Base-by-base conservation (phyloP, 1,140 invertebrate genomes). In the Globodera rostochiensis region DNA sequence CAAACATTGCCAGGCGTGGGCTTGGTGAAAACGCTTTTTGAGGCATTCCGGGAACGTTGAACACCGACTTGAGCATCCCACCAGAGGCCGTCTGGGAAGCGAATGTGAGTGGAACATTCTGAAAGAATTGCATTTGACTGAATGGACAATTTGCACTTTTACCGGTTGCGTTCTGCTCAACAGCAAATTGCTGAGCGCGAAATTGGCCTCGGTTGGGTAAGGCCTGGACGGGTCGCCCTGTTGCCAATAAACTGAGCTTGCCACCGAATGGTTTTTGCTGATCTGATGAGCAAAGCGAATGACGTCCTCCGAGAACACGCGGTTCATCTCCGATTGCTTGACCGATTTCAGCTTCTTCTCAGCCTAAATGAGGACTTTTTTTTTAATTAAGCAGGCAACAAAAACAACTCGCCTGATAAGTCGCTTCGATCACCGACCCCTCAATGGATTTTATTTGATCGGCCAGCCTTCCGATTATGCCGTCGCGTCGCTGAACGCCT, bases 311-410 rank as follows among this genome's bases (percentile, higher is more conserved):
- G 80, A 81, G 66, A 81, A 84, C 15, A 85, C 79, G 60, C 74
- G 67, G 47, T 86, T 85, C 25, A 53, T 85, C 46, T 87, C 83
- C 45, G 84, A 86, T 11, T 79, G 49, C 57, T 87, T 77, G 21
- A 87, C 70, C 4, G 83, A 83, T 36, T 84, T 79, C n/a, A 86
- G 53, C 66, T 87, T 86, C 21, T 83, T 79, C 50, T 86, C 70
- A 13, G 84, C 85, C 83, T 84, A 70, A 77, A 36, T 21, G 19
- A 1, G 25, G 25, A 53, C 53, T 9, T 11, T 5, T 46, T 84
- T 64, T 47, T 50, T 21, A 76, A 57, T 15, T 6, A 11, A 19
- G 36, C 50, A 6, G 3, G 19, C 67, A 21, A 3, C 47, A 69
- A 36, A 81, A 81, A n/a, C 36, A 53, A 9, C 21, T 60, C 49